Evolutionary conservation across 2,113 vertebrate genomes (phyloP).

Genomic region (Mesembrinibis cayennensis): DNA sequence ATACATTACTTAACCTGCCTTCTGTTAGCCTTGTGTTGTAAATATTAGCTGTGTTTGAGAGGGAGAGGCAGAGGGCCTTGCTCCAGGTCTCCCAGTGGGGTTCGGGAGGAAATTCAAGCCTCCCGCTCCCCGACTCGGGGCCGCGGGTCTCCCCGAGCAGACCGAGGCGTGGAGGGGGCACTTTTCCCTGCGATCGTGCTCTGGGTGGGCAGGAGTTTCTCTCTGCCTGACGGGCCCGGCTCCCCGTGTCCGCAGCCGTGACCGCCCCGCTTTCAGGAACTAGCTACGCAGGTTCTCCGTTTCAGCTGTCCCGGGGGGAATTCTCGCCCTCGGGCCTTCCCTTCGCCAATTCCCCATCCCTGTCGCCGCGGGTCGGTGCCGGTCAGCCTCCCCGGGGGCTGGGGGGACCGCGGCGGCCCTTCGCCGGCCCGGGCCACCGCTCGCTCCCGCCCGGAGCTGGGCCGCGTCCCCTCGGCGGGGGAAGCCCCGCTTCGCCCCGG

Average conservation of each 20-base stretch:
- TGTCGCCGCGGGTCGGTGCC: background rate
- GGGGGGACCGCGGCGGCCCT: background rate
- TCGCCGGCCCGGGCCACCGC: background rate
- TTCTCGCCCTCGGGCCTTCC: background rate
- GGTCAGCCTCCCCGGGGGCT: too few relatives aligned
- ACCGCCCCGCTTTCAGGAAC: background rate
- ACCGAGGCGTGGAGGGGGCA: fast-evolving
- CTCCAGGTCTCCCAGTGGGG: background rate
- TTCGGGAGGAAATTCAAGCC: fast-evolving
- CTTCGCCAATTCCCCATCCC: fast-evolving
- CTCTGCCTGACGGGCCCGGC: background rate
- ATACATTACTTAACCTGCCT: background rate
- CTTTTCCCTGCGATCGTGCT: fast-evolving
- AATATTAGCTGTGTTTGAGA: fast-evolving
- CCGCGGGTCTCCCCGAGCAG: background rate
- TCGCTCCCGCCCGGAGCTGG: background rate
- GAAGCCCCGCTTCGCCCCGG: background rate
- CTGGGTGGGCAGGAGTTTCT: background rate
- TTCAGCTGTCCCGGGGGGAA: background rate
- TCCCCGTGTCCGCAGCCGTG: background rate
- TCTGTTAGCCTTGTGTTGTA: fast-evolving
- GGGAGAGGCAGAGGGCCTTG: background rate
- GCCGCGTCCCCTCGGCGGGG: background rate
- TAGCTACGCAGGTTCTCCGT: fast-evolving
- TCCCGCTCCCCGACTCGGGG: background rate